Evolutionary conservation across 1,140 invertebrate genomes (phyloP).

Genomic region (Meloidogyne floridensis): DNA sequence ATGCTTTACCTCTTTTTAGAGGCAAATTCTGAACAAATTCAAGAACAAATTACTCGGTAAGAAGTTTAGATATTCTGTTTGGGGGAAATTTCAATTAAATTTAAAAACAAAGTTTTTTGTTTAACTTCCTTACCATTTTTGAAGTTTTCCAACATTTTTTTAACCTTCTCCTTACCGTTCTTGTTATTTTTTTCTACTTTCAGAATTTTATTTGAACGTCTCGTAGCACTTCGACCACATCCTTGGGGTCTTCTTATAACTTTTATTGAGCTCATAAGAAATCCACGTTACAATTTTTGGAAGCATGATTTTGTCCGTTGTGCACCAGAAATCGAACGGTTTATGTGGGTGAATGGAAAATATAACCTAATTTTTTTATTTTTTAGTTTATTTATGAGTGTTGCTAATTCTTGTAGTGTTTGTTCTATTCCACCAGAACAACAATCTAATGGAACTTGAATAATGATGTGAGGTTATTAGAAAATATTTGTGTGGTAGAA

Average conservation of each 20-base stretch:
- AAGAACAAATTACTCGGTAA: conserved; percentile 76
- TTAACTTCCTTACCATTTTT: background rate
- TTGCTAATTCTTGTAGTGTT: conserved; percentile 47
- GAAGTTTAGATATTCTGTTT: conserved; percentile 20
- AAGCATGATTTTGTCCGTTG: conserved; percentile 97
- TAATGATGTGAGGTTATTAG: no score
- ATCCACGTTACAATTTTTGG: conserved; percentile 98
- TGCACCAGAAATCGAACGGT: conserved; percentile 78
- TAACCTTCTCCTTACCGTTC: background rate
- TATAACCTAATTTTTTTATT: conserved; percentile 14
- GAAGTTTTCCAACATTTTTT: background rate
- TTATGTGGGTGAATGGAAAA: conserved; percentile 5
- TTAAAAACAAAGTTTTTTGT: no score
- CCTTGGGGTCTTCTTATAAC: conserved; percentile 98
- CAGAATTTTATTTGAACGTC: conserved; percentile 88
- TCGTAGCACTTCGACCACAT: conserved; percentile 96
- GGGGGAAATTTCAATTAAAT: background rate
- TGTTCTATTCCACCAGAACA: background rate
- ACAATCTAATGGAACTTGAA: conserved; percentile 25
- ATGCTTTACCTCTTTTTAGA: conserved; percentile 95
- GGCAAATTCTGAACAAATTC: conserved; percentile 92
- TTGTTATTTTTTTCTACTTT: conserved; percentile 46
- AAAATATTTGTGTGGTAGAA: background rate
- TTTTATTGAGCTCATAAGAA: conserved; percentile 98
- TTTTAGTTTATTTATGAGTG: conserved; percentile 45